Base-by-base conservation (phyloP, 1,140 invertebrate species). In the Drosophila ananassae region DNA sequence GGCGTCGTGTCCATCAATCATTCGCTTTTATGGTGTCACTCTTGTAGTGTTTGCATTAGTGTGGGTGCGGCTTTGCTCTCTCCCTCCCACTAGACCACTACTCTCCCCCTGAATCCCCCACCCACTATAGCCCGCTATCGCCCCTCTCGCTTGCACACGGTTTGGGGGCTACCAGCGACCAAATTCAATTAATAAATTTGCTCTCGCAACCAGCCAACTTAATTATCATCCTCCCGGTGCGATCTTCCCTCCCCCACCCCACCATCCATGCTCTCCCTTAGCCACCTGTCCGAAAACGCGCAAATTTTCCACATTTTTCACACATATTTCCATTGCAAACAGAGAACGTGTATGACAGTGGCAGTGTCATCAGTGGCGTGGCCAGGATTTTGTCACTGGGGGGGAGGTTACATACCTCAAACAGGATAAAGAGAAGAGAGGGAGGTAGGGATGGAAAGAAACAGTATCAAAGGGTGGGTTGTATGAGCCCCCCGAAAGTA, bases 141-240 rank as follows among this genome's bases (percentile, higher is more conserved):
- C 1, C 3, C 12, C 32, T 22, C 34, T 30, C n/a, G 8, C 24
- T 34, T 28, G 30, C 30, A 32, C 6, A 30, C 12, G 28, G n/a
- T n/a, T 21, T 12, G 17, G n/a, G 22, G 21, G 5, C 54, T 47
- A 13, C 39, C 39, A 3, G 44, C 37, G 13, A 52, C 46, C 12
- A 83, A 84, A 76, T 84, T 83, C 58, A 83, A 79, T 83, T 84
- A 84, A 76, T 61, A 73, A 67, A 73, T 73, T 73, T 71, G 47
- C 52, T 46, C 41, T 46, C n/a, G 56, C 56, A 58, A 10, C 32
- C 74, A 81, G 8, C 51, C 74, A 83, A 82, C 79, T 75, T 82
- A 83, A 82, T 83, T 82, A 78, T 79, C 60, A 47, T 69, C 44
- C 46, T 44, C 41, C n/a, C 12, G 39, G 12, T 28, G 25, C 25